These are phyloP conservation scores for Anthopleura xanthogrammica DNA, from an alignment of 92 coral and sea anemone genomes.

Conservation along the genomic window DNA sequence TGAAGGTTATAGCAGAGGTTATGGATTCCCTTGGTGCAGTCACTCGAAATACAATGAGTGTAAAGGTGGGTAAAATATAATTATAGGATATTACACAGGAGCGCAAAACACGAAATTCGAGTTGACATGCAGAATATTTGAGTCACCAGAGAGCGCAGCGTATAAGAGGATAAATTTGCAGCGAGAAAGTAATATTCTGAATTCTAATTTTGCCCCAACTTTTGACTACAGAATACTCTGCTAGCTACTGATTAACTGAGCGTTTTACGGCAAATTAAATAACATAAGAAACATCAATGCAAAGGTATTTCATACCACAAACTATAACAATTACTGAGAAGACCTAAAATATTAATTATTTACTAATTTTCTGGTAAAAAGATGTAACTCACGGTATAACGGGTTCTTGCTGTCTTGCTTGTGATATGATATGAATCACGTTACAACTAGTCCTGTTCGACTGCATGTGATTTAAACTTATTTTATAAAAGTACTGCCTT, in stretches of 20 bases:
- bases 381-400: background rate
- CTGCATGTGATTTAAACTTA: background rate
- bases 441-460: background rate
- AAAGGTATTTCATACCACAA: background rate
- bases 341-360: background rate
- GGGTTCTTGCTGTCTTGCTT: background rate
- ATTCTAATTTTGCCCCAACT: no score
- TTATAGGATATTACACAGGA: no score
- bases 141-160: no score
- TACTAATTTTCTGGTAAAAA: no score
- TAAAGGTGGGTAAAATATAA: slow-evolving; percentile 8
- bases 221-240: no score
- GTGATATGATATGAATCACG: background rate
- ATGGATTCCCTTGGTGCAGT: slow-evolving; percentile 8
- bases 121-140: no score
- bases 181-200: no score
- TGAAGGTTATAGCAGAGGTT: slow-evolving; percentile 9
- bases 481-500: background rate
- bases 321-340: background rate
- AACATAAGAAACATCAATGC: no score
- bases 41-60: background rate
- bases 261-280: no score
- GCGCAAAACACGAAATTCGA: no score
- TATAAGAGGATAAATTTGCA: no score
- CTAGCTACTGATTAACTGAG: no score